Conservation (phyloP, 2,797 vertebrate genomes). For the Bovichtus diacanthus region DNA sequence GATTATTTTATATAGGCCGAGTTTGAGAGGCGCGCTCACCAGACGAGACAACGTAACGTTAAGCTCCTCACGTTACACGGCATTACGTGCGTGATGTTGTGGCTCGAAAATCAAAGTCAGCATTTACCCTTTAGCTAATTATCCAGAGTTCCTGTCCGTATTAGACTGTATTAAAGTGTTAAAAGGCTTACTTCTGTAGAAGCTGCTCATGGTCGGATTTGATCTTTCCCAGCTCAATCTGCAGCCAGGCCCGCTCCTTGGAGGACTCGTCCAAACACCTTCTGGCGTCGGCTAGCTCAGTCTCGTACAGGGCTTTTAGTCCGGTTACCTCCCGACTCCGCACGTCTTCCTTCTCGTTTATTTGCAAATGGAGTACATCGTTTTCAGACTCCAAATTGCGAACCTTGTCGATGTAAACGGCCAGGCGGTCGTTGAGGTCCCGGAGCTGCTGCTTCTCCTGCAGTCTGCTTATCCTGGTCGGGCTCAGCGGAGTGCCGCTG, state of each 20-base stretch:
- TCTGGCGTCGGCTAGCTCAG: conserved; percentile 91
- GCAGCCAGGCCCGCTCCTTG: conserved; percentile 90
- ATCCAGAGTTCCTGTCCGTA: rapidly evolving
- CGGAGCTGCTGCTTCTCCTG: conserved; percentile 92
- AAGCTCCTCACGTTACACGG: no score
- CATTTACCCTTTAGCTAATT: not conserved
- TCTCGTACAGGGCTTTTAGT: conserved; percentile 90
- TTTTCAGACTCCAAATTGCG: conserved; percentile 92
- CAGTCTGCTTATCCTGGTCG: conserved; percentile 88
- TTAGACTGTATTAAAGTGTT: not conserved
- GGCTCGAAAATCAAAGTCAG: conserved; percentile 69
- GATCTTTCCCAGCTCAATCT: conserved; percentile 91
- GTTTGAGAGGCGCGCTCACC: conserved; percentile 8
- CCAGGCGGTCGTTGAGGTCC: conserved; percentile 92
- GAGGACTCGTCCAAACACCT: conserved; percentile 90
- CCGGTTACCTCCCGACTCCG: conserved; percentile 86
- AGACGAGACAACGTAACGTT: conserved; percentile 19
- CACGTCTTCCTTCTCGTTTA: conserved; percentile 88
- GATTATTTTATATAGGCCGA: not conserved
- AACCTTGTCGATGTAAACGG: conserved; percentile 92
- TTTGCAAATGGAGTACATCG: conserved; percentile 87
- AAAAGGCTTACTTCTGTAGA: conserved; percentile 80
- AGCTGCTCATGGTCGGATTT: conserved; percentile 88
- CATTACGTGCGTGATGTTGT: conserved; percentile 19
- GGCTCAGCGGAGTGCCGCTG: conserved; percentile 83